Base-by-base conservation (phyloP, 2,797 vertebrate genomes). In the Varecia variegata region DNA sequence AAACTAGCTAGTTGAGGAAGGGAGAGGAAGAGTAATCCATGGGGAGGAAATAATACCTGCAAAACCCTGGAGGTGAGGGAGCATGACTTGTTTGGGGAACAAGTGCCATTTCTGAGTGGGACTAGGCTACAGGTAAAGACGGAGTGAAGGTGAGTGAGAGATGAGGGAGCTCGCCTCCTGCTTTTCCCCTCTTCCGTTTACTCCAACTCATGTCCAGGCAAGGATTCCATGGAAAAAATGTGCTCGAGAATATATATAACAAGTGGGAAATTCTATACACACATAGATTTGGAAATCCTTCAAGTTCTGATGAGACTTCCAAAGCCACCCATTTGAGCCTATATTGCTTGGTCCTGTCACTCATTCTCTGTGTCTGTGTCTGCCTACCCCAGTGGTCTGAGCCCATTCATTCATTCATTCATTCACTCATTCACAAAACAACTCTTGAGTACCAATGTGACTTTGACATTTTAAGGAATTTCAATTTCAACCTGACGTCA, bases 401-500 rank as follows among this genome's bases (percentile, higher is more conserved):
- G 11, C 4, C 23, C 70, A 52, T 65, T 76, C 47, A 38, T 27
- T 45, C 73, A 8, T 56, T 13, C 30, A 9, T 56, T 13, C 23
- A 45, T 21, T 70, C 13, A 7, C 15, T 65, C n/a, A 56, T 52
- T 88, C 40, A 30, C 38, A 90, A 81, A 80, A 54, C 30, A 38
- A 47, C 7, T 74, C 25, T 35, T 70, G 43, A 77, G n/a, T 35
- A 38, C 15, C 45, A 58, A 14, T 18, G 4, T n/a, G 52, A 87
- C 11, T 86, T 56, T 35, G 58, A 13, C 35, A 93, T 93, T 88
- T 81, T 65, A 52, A 60, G 83, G 88, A 91, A 62, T 80, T 45
- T 70, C 21, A 95, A 50, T 50, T 91, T 88, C 47, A 96, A 85
- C 30, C 68, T 60, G 23, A 85, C 77, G 20, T 67, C 62, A 21